Conservation (phyloP, 2,888 invertebrate species). For the Stenichneumon culpator region DNA sequence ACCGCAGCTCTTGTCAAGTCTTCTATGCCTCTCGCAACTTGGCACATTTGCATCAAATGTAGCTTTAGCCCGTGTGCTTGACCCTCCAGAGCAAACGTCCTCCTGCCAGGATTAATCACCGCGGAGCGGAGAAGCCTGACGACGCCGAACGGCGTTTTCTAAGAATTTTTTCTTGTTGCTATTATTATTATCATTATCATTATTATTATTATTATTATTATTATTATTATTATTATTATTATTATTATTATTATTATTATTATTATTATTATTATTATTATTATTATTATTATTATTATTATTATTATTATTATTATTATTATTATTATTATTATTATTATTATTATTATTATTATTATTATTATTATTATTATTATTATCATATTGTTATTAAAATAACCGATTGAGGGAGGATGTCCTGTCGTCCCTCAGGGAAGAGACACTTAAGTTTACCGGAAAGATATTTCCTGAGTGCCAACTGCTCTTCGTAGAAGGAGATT, state of each 20-base stretch:
- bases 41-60: constrained; percentile 43
- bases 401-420: not conserved
- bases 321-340: too few species aligned
- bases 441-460: constrained; percentile 59
- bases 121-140: constrained; percentile 4
- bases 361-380: too few species aligned
- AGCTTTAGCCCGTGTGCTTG: constrained; percentile 29
- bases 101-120: constrained; percentile 33
- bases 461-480: constrained; percentile 45
- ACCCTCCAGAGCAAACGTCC: constrained; percentile 38
- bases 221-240: too few species aligned
- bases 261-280: too few species aligned
- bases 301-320: too few species aligned
- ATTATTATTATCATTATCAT: not conserved
- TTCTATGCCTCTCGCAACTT: constrained; percentile 1
- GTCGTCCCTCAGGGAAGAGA: constrained; percentile 30
- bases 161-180: not conserved
- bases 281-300: not conserved
- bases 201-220: too few species aligned
- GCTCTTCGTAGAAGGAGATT: not conserved
- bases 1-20: not conserved
- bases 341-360: too few species aligned
- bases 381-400: too few species aligned
- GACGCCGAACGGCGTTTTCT: constrained; percentile 7
- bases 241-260: too few species aligned